Evolutionary conservation across 2,113 vertebrate genomes (phyloP), one percentile per base, ranked within the genome.

Genomic region (Cryptotis parvus): DNA sequence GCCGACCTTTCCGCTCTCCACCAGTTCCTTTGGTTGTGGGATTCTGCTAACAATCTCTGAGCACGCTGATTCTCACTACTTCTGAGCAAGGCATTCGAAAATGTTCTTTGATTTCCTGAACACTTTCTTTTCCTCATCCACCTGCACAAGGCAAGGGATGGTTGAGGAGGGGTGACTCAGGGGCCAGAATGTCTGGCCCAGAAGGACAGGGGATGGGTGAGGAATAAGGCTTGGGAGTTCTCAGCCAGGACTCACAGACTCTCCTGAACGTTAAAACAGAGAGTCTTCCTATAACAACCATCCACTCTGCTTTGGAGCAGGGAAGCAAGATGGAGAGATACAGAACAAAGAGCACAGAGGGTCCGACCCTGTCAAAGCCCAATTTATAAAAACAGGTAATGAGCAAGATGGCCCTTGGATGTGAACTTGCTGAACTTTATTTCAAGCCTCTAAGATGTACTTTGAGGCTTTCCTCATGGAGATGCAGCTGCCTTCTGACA

Each of bases 251-350:
- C 9, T 74, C 69, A 69, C 41, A 81, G 35, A n/a, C 2, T 1
- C 68, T 73, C 74, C 3, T 31, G 49, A 70, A 7, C 61, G 90
- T 66, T 73, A 11, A 75, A 20, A 85, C 9, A 27, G 18, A 68
- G n/a, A 24, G 3, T 15, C 12, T 61, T 74, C 12, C 84, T 80
- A 4, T 29, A 10, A 1, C 20, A 87, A 22, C 45, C 20, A 9
- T 37, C 3, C 1, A 10, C 6, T 70, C 31, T 3, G 1, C 9
- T 3, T 3, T 41, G 4, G 27, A 58, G 31, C 52, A 37, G 4
- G 39, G 74, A 89, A 61, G 69, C 20, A 16, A 15, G 33, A 4
- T 10, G 35, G n/a, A 15, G 52, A 27, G n/a, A 29, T 3, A 12
- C 20, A 33, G 7, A 41, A 35, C 27, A 84, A 29, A 69, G 16